Evolutionary conservation across 2,797 vertebrate species (phyloP).

Genomic region (Mormyrus proboscirostris): DNA sequence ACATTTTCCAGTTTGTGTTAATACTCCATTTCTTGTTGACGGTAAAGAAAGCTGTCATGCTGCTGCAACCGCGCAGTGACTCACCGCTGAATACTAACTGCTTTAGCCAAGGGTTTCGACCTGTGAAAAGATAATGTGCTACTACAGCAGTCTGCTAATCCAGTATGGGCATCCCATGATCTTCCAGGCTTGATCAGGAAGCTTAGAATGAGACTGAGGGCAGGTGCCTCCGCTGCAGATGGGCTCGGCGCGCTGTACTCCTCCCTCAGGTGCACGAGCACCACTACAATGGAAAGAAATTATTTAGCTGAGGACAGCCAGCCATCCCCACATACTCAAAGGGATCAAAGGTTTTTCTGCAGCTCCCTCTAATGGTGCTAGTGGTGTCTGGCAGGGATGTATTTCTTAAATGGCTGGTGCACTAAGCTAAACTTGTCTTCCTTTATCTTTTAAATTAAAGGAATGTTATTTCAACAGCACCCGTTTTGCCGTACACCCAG

Average conservation of each 20-base stretch:
- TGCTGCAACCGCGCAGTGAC: neutral
- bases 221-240: neutral
- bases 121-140: neutral
- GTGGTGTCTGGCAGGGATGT: neutral
- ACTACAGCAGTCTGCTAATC: neutral
- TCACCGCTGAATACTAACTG: neutral
- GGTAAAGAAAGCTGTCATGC: neutral
- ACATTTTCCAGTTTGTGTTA: neutral
- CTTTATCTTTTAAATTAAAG: neutral
- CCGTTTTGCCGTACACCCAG: neutral
- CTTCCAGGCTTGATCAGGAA: neutral
- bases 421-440: neutral
- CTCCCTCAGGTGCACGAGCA: neutral
- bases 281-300: neutral
- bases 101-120: neutral
- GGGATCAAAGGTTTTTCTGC: neutral
- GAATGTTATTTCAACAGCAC: neutral
- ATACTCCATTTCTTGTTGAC: neutral
- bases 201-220: neutral
- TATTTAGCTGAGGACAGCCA: neutral
- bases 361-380: neutral
- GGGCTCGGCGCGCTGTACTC: neutral
- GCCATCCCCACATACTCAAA: neutral
- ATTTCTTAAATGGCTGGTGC: neutral
- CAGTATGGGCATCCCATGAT: neutral